Percentiles rank a stretch among this genome's conserved stretches.
Evolutionary conservation across 2,113 vertebrate species (phyloP).

Genomic region (Tychaedon coryphoeus): DNA sequence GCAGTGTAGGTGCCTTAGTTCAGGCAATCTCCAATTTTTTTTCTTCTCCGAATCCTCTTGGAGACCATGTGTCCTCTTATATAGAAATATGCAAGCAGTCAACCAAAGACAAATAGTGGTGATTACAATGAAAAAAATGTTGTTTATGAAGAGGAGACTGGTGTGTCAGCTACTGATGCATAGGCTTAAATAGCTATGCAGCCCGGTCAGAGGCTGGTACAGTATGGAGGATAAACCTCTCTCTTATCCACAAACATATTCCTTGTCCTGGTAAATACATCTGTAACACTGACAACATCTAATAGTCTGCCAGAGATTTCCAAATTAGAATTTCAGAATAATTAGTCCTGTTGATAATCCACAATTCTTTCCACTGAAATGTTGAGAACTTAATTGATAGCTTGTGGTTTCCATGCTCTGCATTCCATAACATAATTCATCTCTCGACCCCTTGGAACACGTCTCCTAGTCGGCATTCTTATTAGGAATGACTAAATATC

Average conservation of each 20-base stretch:
- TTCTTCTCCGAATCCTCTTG: not conserved
- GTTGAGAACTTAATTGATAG: not conserved
- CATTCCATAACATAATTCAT: not conserved
- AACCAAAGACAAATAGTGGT: not conserved
- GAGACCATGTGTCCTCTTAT: not conserved
- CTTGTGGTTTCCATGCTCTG: not conserved
- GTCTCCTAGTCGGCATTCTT: not conserved
- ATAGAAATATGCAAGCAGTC: not conserved
- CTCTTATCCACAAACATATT: not conserved
- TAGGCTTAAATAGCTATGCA: not conserved
- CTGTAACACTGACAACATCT: not conserved
- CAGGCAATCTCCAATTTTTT: not conserved
- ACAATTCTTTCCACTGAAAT: not conserved
- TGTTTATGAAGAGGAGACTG: not conserved
- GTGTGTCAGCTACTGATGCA: not conserved
- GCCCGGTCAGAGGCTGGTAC: not conserved
- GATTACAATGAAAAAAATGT: not conserved
- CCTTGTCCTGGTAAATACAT: not conserved
- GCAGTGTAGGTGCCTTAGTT: not conserved
- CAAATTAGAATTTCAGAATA: not conserved
- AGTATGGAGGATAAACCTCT: not conserved
- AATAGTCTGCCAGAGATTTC: not conserved
- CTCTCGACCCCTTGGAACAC: slow-evolving; percentile 5
- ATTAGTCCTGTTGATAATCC: not conserved
- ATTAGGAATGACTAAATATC: slow-evolving; percentile 59